Evolutionary conservation across 1,140 invertebrate genomes (phyloP).

Genomic region (Sitobion miscanthi): DNA sequence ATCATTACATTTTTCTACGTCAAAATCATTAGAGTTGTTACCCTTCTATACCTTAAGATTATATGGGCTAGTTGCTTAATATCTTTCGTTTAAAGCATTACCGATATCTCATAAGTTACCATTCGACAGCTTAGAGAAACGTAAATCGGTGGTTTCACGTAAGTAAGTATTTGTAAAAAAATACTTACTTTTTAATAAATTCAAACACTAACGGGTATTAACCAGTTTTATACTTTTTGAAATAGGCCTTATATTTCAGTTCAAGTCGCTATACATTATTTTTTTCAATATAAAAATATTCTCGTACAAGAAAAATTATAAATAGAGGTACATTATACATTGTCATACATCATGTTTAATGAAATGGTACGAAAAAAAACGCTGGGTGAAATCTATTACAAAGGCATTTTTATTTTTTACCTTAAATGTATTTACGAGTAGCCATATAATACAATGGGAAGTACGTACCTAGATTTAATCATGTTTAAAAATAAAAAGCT

Average conservation of each 20-base stretch:
- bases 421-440: background rate
- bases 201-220: background rate
- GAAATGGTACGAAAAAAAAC: background rate
- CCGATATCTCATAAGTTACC: background rate
- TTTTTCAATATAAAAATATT: background rate
- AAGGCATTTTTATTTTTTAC: background rate
- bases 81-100: background rate
- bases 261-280: background rate
- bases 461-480: too few relatives aligned
- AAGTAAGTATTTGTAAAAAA: background rate
- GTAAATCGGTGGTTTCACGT: background rate
- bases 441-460: too few relatives aligned
- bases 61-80: background rate
- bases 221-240: background rate
- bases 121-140: background rate
- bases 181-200: background rate
- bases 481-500: too few relatives aligned
- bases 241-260: background rate
- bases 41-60: background rate
- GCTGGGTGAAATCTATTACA: background rate
- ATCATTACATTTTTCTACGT: constrained; percentile 2
- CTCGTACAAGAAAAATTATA: background rate
- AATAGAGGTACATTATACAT: background rate
- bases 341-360: background rate
- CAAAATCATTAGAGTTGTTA: background rate